phyloP scores from a whole-genome alignment of 2,888 invertebrate species.

The Elmis aenea region DNA sequence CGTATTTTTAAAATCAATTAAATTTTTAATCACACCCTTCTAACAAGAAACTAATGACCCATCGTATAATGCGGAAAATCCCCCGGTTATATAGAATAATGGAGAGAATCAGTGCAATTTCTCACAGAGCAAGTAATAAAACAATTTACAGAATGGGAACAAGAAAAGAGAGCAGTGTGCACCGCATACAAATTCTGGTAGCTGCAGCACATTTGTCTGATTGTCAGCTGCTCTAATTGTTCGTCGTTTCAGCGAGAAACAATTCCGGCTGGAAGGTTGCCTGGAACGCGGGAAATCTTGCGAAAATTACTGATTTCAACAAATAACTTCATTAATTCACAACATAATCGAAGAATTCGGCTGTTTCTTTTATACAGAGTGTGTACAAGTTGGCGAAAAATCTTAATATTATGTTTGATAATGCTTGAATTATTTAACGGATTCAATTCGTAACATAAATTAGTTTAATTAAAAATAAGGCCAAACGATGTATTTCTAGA shows the following conservation, averaged over 20 bases:
- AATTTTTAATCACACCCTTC: constrained; percentile 4
- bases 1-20: constrained; percentile 9
- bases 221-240: constrained; percentile 17
- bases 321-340: no score
- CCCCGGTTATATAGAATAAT: constrained; percentile 11
- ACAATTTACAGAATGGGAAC: constrained; percentile 11
- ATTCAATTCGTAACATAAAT: no score
- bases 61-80: no score
- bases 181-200: constrained; percentile 17
- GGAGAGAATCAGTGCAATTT: constrained; percentile 10
- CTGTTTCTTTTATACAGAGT: no score
- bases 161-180: constrained; percentile 12
- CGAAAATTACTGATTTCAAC: constrained; percentile 10
- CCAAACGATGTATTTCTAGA: no score
- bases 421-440: no score
- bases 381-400: no score
- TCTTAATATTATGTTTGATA: no score
- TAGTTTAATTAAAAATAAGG: no score
- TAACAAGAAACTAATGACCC: constrained; percentile 6
- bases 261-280: constrained; percentile 11
- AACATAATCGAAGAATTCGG: no score
- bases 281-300: constrained; percentile 6
- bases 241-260: constrained; percentile 13
- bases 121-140: constrained; percentile 14
- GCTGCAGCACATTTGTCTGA: constrained; percentile 18